Evolutionary conservation across 2,797 vertebrate species (phyloP).

Genomic region (Dallia pectoralis): DNA sequence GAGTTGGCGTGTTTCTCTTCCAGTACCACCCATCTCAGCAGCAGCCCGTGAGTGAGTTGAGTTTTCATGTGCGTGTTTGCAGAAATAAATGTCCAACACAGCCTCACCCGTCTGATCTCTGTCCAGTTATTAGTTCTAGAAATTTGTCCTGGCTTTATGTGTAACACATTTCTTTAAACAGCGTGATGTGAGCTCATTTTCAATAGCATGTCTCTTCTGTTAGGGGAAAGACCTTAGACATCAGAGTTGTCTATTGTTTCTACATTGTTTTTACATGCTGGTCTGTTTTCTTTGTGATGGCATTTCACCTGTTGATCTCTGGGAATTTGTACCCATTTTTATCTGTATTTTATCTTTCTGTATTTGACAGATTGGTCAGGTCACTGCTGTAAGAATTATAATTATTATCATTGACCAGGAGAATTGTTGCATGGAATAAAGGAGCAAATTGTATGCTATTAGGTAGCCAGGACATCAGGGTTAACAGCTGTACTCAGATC

Average conservation of each 20-base stretch:
- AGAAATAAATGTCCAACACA: slow-evolving; percentile 81
- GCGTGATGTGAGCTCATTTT: neutral
- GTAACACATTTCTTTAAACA: slow-evolving; percentile 22
- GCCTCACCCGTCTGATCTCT: slow-evolving; percentile 50
- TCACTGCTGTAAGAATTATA: no score
- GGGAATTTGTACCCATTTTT: neutral
- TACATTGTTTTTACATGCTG: neutral
- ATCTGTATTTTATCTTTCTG: no score
- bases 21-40: slow-evolving; percentile 86
- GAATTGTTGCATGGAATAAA: no score
- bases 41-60: slow-evolving; percentile 87
- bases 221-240: neutral
- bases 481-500: no score
- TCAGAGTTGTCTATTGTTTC: neutral
- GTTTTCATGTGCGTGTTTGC: slow-evolving; percentile 84
- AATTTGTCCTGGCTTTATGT: slow-evolving; percentile 38
- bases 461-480: no score
- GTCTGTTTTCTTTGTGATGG: neutral
- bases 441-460: no score
- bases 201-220: neutral
- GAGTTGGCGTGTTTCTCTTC: slow-evolving; percentile 51
- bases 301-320: neutral
- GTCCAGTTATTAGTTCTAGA: slow-evolving; percentile 39
- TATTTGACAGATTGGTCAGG: no score
- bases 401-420: no score